phyloP scores from a whole-genome alignment of 1,140 invertebrate genomes.

The Lutraria rhynchaena region DNA sequence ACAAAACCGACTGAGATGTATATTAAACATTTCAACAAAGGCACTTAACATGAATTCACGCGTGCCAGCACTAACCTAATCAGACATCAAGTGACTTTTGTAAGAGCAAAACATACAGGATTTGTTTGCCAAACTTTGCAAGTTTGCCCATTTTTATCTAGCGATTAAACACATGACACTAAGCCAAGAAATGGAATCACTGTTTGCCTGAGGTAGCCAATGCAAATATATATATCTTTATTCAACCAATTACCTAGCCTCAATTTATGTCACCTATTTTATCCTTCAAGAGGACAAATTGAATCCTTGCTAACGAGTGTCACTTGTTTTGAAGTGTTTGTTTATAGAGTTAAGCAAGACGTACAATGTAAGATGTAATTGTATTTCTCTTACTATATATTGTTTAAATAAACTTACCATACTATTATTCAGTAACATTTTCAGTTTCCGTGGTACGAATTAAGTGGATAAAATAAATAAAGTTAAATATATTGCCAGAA shows the following conservation, averaged over 20 bases:
- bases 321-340: conserved; percentile 38
- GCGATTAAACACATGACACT: conserved; percentile 34
- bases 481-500: neutral
- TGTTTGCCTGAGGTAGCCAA: conserved; percentile 6
- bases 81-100: conserved; percentile 53
- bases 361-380: conserved; percentile 7
- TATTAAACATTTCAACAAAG: conserved; percentile 28
- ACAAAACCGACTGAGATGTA: too few relatives aligned
- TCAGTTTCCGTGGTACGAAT: conserved; percentile 1
- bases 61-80: conserved; percentile 49
- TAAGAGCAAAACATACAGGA: conserved; percentile 53
- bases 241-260: conserved; percentile 2
- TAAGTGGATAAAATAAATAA: conserved; percentile 16
- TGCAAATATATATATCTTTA: conserved; percentile 32
- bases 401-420: conserved; percentile 49
- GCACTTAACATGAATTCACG: conserved; percentile 11
- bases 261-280: neutral
- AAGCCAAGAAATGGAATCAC: conserved; percentile 14
- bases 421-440: conserved; percentile 26
- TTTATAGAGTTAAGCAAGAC: conserved; percentile 23
- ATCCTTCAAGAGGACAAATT: neutral
- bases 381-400: conserved; percentile 13
- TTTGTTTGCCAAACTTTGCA: conserved; percentile 57
- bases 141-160: conserved; percentile 49
- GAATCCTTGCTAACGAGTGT: conserved; percentile 23